phyloP scores from a whole-genome alignment of 2,113 vertebrate genomes.

The Erythrolamprus reginae region DNA sequence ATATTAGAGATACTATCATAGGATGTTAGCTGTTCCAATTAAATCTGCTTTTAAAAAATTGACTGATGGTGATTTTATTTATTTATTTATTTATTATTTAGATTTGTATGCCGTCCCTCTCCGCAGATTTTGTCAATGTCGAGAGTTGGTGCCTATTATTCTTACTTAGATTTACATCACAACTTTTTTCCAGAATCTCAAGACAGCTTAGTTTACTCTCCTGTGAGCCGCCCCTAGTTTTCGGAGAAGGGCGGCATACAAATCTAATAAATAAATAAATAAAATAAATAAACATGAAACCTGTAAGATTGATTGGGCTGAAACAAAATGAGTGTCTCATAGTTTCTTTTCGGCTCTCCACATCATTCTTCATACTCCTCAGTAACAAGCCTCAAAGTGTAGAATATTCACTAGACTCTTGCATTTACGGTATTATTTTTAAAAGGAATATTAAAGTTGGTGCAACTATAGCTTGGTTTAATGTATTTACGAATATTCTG shows the following conservation, averaged over 20 bases:
- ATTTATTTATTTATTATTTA: too few relatives aligned
- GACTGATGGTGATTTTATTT: neutral
- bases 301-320: neutral
- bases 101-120: too few relatives aligned
- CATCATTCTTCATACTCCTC: neutral
- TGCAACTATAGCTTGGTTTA: neutral
- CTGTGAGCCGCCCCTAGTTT: too few relatives aligned
- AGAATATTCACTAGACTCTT: neutral
- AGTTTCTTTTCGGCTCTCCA: neutral
- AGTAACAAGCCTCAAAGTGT: neutral
- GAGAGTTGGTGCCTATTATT: too few relatives aligned
- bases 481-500: neutral
- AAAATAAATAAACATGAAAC: too few relatives aligned
- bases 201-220: neutral
- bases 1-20: neutral
- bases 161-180: neutral
- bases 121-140: too few relatives aligned
- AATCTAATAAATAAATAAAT: too few relatives aligned
- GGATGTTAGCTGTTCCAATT: neutral
- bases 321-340: neutral
- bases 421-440: neutral
- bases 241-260: too few relatives aligned
- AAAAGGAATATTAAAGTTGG: neutral
- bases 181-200: neutral
- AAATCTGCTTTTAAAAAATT: neutral